These are phyloP conservation scores for Panurus biarmicus DNA, from an alignment of 2,113 vertebrate species.

Conservation along the genomic window DNA sequence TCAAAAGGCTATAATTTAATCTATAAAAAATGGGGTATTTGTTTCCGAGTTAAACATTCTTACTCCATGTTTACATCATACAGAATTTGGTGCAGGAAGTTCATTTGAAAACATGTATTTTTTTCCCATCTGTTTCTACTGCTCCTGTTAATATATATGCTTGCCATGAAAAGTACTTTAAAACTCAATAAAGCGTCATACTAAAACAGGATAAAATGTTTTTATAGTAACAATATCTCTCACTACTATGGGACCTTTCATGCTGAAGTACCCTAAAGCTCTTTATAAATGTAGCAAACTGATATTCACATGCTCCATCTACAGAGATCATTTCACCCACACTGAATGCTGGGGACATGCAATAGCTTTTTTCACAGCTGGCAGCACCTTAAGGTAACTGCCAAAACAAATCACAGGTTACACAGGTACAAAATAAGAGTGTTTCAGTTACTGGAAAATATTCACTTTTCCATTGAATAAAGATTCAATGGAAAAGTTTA, in stretches of 20 bases:
- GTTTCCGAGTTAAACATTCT: neutral
- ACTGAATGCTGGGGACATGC: neutral
- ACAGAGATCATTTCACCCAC: constrained; percentile 44
- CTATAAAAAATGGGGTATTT: neutral
- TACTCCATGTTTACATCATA: neutral
- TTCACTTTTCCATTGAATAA: neutral
- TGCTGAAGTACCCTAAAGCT: constrained; percentile 48
- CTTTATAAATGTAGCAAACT: constrained; percentile 45
- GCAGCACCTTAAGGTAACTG: constrained; percentile 35
- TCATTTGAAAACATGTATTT: neutral
- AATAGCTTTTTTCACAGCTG: constrained; percentile 52
- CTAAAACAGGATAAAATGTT: constrained; percentile 51
- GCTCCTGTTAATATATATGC: neutral
- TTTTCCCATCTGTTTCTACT: neutral
- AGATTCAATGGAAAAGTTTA: too few relatives aligned
- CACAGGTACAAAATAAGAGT: neutral
- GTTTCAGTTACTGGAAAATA: neutral
- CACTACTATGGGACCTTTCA: constrained; percentile 27
- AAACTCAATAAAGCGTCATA: constrained; percentile 45
- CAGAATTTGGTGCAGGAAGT: neutral
- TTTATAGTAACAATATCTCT: constrained; percentile 61
- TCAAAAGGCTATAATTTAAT: neutral
- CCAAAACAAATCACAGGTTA: constrained; percentile 48
- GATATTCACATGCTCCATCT: constrained; percentile 50
- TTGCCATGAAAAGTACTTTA: constrained; percentile 33